Base-by-base conservation (phyloP, 2,888 invertebrate genomes). In the Dryococelus australis region DNA sequence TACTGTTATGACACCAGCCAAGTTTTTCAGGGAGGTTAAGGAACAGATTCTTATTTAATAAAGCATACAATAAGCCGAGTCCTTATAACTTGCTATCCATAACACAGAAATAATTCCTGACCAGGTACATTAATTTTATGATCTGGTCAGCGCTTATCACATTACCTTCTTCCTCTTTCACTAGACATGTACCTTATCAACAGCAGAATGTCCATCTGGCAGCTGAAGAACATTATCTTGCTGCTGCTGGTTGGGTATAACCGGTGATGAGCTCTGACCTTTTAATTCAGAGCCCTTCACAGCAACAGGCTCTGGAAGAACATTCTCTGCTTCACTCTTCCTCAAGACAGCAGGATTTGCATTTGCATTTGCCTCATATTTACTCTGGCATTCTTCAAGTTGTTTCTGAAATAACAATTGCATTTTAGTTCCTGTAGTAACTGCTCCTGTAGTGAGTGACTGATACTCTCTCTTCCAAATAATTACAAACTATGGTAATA, bases 371-470 rank as follows among this genome's bases (percentile, higher is more conserved):
- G 35, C 83, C 28, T 83, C 83, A 83, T 27, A 83, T 35, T 83
- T 83, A 20, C 24, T 83, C 28, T 35, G 35, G 43, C 83, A 83
- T n/a, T 83, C 83, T 83, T 83, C 83, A 83, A 83, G 83, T 28
- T 28, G 43, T 24, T 9, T 83, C 83, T 83, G 43, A 28, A 83
- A 83, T n/a, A 65, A 65, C 20, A 65, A n/a, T n/a, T 24, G 0
- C 1, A 20, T 65, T 65, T 65, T 65, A 65, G n/a, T 65, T 65
- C 65, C 20, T 20, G 65, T 65, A 65, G 65, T 65, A 8, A 65
- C 65, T 16, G 47, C 35, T 35, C 35, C 35, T 35, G 35, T 35
- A 35, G 35, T 35, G 13, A 35, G 35, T 35, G 13, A 51, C 51
- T 20, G 20, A 51, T 51, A 16, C 51, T 51, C 8, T 51, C 20